These are phyloP conservation scores for Ophioninae sp. DNA, from an alignment of 2,888 invertebrate genomes.

Conservation along the genomic window DNA sequence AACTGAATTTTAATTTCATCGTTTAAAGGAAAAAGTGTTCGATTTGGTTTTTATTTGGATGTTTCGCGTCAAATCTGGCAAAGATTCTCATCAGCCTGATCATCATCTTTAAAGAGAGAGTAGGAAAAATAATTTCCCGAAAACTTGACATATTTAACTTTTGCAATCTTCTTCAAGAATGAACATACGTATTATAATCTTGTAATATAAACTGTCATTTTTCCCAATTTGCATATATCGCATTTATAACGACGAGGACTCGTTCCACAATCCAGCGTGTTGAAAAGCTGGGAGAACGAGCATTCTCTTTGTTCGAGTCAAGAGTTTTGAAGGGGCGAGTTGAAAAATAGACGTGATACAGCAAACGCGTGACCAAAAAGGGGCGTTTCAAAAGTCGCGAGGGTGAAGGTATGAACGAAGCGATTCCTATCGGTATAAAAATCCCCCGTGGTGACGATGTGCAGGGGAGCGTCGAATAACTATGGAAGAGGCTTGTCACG, in stretches of 20 bases:
- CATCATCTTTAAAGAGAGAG: neutral
- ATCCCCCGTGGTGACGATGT: conserved; percentile 36
- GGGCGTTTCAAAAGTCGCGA: conserved; percentile 56
- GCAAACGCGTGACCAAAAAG: conserved; percentile 30
- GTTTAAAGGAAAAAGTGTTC: no score
- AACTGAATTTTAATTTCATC: no score
- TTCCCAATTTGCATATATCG: neutral
- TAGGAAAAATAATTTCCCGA: neutral
- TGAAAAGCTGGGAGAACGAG: neutral
- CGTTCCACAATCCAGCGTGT: conserved; percentile 6
- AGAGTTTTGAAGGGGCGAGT: conserved; percentile 1
- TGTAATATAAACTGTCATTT: neutral
- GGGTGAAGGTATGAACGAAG: conserved; percentile 24
- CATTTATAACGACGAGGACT: neutral
- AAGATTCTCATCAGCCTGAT: neutral
- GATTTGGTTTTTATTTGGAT: no score
- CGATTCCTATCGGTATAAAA: conserved; percentile 41
- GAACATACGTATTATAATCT: neutral
- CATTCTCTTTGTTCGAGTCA: neutral
- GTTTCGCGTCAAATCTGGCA: neutral
- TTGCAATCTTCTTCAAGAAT: neutral
- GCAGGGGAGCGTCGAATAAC: conserved; percentile 57
- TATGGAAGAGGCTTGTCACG: conserved; percentile 48
- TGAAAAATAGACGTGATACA: conserved; percentile 34
- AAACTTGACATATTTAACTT: neutral